Evolutionary conservation across 2,888 invertebrate genomes (phyloP), one percentile per base, ranked within the genome.

Genomic region (Drosophila emarginata): DNA sequence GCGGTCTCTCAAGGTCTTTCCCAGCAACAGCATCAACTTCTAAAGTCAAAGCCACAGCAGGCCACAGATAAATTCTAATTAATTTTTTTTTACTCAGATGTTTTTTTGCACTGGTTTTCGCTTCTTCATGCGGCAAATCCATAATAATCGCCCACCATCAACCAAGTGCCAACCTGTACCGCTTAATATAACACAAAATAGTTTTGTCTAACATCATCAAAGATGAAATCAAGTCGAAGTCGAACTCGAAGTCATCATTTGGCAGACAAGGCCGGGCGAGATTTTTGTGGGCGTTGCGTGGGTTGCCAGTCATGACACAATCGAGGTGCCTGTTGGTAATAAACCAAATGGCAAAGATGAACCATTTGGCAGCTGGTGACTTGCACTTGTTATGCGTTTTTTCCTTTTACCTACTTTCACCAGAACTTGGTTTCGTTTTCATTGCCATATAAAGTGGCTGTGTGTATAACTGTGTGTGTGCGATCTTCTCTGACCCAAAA

Each of bases 351-450:
- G 45, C 23, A 9, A n/a, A 57, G 37, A 23, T 14, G 2, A 7
- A 54, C 58, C 58, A 66, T 39, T 52, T 69, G 71, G 63, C 65
- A 52, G 54, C 61, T 65, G 64, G 58, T 61, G 72, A 74, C 71
- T 71, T 82, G 76, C 82, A 88, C 82, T 83, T 83, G 82, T 68
- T 75, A 75, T 85, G 83, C 88, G 82, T 87, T 78, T 72, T 32
- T 67, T 64, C 54, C 32, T 77, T 63, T 61, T 69, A 72, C 74
- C 84, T 77, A 81, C 82, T 83, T 83, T 83, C 82, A 88, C 82
- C 88, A 83, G 82, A 83, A 83, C 80, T 51, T 60, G 80, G 80
- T 88, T 86, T 83, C 82, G 71, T 72, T 83, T 83, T 83, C 82
- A 82, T 71, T 77, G 73, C 82, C 82, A 70, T 87, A 73, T 72